A percentile compares a stretch with the other conserved stretches of the same genome.
Conservation (phyloP, 2,888 invertebrate genomes). For the Blera fallax region DNA sequence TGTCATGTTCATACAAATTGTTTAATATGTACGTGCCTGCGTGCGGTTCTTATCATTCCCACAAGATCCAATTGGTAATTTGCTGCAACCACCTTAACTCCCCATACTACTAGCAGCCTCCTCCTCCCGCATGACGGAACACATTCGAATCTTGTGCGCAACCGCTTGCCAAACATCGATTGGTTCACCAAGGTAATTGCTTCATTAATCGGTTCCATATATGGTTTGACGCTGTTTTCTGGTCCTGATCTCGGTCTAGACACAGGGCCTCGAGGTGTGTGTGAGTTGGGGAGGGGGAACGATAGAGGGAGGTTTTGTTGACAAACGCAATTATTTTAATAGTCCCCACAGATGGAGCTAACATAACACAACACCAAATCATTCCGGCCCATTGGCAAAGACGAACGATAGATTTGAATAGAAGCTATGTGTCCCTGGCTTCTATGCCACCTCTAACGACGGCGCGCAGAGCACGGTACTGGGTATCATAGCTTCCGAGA, state of each 20-base stretch:
- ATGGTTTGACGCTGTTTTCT: constrained; percentile 70
- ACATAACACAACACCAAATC: constrained; percentile 60
- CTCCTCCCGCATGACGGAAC: constrained; percentile 32
- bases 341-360: constrained; percentile 69
- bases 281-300: not conserved
- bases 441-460: constrained; percentile 28
- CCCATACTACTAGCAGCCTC: not conserved
- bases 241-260: constrained; percentile 44
- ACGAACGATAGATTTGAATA: constrained; percentile 67
- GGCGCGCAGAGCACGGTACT: not conserved
- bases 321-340: constrained; percentile 73
- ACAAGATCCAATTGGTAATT: constrained; percentile 43
- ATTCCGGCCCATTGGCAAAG: constrained; percentile 30
- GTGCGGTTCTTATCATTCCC: constrained; percentile 37
- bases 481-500: constrained; percentile 48
- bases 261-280: constrained; percentile 22
- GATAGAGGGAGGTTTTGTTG: constrained; percentile 63
- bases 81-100: constrained; percentile 18
- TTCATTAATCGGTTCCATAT: constrained; percentile 74
- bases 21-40: constrained; percentile 42
- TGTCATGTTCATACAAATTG: constrained; percentile 64
- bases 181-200: constrained; percentile 72
- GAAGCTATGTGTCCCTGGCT: constrained; percentile 31
- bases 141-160: constrained; percentile 38
- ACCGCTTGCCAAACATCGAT: constrained; percentile 64